Evolutionary conservation across 53 echinoderm and acorn worm species (phyloP).

Genomic region (Holothuria leucospilota): DNA sequence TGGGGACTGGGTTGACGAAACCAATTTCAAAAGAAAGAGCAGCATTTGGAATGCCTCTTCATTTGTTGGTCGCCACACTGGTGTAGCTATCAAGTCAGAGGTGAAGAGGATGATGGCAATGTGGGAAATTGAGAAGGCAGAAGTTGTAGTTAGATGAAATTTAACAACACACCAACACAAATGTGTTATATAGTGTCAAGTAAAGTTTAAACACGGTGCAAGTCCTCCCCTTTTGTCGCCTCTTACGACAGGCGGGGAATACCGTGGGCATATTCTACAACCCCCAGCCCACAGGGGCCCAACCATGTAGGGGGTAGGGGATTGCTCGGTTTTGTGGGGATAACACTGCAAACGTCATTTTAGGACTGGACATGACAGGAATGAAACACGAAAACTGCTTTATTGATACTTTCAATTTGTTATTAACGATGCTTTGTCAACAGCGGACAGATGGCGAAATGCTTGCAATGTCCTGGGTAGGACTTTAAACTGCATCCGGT

Average conservation of each 20-base stretch:
- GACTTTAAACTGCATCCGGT: no score
- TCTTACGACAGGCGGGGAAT: no score
- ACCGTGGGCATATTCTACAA: no score
- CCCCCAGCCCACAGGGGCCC: no score
- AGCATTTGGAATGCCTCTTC: constrained; percentile 16
- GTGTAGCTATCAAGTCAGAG: constrained; percentile 21
- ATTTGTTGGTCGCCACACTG: constrained; percentile 48
- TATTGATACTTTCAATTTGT: constrained; percentile 46
- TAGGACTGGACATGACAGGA: background rate
- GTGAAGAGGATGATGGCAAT: constrained; percentile 14
- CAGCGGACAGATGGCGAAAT: constrained; percentile 38
- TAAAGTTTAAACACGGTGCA: no score
- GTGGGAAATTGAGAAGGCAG: constrained; percentile 27
- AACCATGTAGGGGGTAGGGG: no score
- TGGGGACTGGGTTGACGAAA: constrained; percentile 32
- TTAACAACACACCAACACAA: no score
- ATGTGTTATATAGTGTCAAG: no score
- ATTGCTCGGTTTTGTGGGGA: constrained; percentile 36
- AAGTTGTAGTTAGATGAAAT: constrained; percentile 36
- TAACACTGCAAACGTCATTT: constrained; percentile 29
- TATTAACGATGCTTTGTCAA: constrained; percentile 16
- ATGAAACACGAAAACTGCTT: constrained; percentile 44
- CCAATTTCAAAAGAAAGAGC: constrained; percentile 9
- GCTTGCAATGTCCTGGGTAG: no score
- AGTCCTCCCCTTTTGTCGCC: no score